These are phyloP conservation scores for Premnoplex brunnescens DNA, from an alignment of 2,797 vertebrate species.

Conservation along the genomic window DNA sequence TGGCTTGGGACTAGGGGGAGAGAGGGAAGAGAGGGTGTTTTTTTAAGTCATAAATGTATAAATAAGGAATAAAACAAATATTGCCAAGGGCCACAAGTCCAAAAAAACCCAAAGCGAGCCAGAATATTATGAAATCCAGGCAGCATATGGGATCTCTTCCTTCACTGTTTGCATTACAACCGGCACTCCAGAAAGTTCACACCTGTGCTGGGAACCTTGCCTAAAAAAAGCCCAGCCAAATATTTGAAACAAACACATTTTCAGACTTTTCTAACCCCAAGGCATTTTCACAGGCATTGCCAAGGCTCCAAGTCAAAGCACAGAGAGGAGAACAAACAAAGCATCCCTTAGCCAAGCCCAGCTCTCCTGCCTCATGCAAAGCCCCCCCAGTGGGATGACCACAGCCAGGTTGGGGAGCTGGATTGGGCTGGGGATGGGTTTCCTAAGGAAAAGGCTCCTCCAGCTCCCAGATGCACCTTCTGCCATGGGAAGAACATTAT, in stretches of 20 bases:
- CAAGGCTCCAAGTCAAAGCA: constrained; percentile 68
- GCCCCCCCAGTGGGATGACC: neutral
- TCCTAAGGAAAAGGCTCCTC: neutral
- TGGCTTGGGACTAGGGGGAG: neutral
- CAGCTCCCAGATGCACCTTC: neutral
- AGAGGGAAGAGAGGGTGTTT: neutral
- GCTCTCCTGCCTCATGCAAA: neutral
- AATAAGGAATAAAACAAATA: constrained; percentile 55
- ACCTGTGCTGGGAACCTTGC: constrained; percentile 76
- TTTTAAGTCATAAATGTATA: constrained; percentile 12
- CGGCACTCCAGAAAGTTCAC: constrained; percentile 65
- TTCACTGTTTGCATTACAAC: constrained; percentile 73
- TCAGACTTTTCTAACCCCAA: constrained; percentile 75
- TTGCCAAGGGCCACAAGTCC: constrained; percentile 18
- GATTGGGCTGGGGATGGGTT: neutral
- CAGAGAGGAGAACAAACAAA: constrained; percentile 50
- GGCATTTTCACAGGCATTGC: constrained; percentile 57
- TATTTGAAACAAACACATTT: constrained; percentile 75
- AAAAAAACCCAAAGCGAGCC: constrained; percentile 20
- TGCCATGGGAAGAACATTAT: neutral
- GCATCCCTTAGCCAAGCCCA: neutral
- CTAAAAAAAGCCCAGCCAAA: constrained; percentile 68
- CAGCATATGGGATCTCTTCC: constrained; percentile 59
- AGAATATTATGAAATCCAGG: constrained; percentile 26
- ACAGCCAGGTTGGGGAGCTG: neutral